Conservation (phyloP, 1,140 invertebrate genomes). For the Holcopasites calliopsidis region DNA sequence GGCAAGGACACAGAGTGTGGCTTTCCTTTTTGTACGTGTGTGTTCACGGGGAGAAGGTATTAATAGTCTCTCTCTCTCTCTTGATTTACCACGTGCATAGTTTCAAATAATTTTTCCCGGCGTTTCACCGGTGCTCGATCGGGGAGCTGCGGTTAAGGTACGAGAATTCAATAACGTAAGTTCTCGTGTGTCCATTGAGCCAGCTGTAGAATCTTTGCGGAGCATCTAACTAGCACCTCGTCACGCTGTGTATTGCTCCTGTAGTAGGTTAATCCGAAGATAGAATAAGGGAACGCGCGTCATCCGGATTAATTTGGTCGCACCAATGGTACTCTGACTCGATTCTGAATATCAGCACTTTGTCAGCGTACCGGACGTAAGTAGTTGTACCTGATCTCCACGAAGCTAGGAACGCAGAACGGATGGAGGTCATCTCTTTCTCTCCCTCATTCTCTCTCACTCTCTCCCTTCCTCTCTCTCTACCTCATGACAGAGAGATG, state of each 20-base stretch:
- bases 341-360: slow-evolving; percentile 3
- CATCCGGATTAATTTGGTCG: slow-evolving; percentile 46
- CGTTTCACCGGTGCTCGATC: slow-evolving; percentile 25
- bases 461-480: not conserved
- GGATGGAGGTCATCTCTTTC: slow-evolving; percentile 33
- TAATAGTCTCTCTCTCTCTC: slow-evolving; percentile 50
- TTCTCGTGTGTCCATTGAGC: slow-evolving; percentile 52
- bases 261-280: slow-evolving; percentile 33
- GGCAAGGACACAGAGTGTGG: slow-evolving; percentile 1
- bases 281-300: slow-evolving; percentile 47
- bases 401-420: slow-evolving; percentile 58
- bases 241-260: slow-evolving; percentile 43
- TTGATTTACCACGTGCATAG: slow-evolving; percentile 34
- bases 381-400: slow-evolving; percentile 42
- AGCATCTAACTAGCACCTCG: slow-evolving; percentile 50
- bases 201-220: slow-evolving; percentile 37
- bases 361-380: slow-evolving; percentile 41
- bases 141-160: slow-evolving; percentile 27
- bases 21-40: not conserved
- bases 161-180: slow-evolving; percentile 41
- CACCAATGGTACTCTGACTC: slow-evolving; percentile 39
- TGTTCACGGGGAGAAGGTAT: slow-evolving; percentile 31
- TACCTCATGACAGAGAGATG: slow-evolving; percentile 24
- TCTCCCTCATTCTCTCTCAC: slow-evolving; percentile 25
- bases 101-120: slow-evolving; percentile 37